These are phyloP conservation scores for Calliopum simillimum DNA, from an alignment of 2,888 invertebrate genomes.

Conservation along the genomic window DNA sequence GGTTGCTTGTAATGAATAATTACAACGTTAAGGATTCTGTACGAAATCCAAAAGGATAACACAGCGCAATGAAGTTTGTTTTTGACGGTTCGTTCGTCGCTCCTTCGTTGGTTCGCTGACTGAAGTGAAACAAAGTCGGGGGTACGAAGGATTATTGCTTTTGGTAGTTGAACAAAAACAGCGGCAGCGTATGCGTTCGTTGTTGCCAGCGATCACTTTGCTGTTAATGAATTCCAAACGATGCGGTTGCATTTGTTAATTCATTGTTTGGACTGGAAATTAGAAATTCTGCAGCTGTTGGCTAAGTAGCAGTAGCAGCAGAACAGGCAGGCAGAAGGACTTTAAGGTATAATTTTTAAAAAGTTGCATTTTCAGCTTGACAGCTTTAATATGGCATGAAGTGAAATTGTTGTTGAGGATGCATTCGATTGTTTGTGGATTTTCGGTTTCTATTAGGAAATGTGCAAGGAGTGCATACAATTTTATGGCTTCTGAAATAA, in stretches of 20 bases:
- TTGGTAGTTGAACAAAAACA: background rate
- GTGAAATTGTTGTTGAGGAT: too few relatives aligned
- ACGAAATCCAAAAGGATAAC: slow-evolving; percentile 4
- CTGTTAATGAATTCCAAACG: slow-evolving; percentile 22
- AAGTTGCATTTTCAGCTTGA: too few relatives aligned
- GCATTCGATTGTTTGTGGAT: too few relatives aligned
- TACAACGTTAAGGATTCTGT: slow-evolving; percentile 23
- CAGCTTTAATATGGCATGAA: too few relatives aligned
- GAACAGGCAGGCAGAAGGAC: too few relatives aligned
- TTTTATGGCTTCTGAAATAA: too few relatives aligned
- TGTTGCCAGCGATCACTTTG: slow-evolving; percentile 2
- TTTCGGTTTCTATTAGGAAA: too few relatives aligned
- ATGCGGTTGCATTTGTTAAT: slow-evolving; percentile 14
- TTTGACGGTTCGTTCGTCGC: background rate
- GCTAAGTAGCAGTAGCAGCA: too few relatives aligned
- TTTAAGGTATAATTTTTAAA: too few relatives aligned
- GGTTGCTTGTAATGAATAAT: slow-evolving; percentile 33
- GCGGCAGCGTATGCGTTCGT: background rate
- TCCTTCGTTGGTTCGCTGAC: too few relatives aligned
- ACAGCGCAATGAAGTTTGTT: slow-evolving; percentile 5
- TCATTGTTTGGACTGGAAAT: slow-evolving; percentile 2
- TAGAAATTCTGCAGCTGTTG: too few relatives aligned
- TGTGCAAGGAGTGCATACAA: too few relatives aligned
- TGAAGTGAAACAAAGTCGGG: background rate
- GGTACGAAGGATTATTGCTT: background rate